Evolutionary conservation across 2,113 vertebrate species (phyloP), one percentile per base, ranked within the genome.

Genomic region (Regulus satrapa): DNA sequence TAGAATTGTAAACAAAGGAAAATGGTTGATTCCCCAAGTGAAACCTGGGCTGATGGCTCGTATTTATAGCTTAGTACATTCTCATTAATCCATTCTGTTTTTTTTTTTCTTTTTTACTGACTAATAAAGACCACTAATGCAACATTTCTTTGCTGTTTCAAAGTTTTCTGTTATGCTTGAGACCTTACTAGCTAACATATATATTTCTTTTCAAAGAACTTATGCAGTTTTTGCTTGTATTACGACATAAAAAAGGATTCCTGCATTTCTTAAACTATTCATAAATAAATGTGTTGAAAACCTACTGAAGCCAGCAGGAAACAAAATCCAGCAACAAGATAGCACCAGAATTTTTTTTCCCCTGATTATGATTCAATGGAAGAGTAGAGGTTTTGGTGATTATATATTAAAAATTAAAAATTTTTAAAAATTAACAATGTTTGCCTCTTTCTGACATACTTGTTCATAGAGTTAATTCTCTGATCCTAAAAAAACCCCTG

Each of bases 1-100:
- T 14, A 95, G 63, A 84, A 81, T 77, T 88, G 55, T 74, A 95
- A 95, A 90, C 51, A 92, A 94, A 78, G 18, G 55, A 62, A 93
- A 86, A 75, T 38, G n/a, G 89, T 96, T 3, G 0, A 86, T 92
- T 49, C n/a, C 31, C 43, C 28, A 88, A 69, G 64, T 67, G 59
- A 96, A 67, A 84, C 0, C 1, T 90, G 34, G 43, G 55, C 36
- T 38, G 21, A 34, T 90, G 19, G 8, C 8, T 88, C 25, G 31
- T 81, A 74, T 93, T 96, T 95, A 80, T 88, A 64, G 43, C n/a
- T 84, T 81, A 61, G 43, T 76, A 66, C 9, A 18, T 69, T 32
- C 64, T 83, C 64, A 80, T 90, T 90, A 88, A 91, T 88, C 32
- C 40, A 52, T 71, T 92, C 55, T 52, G 0, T 6, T 38, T 36